Evolutionary conservation across 2,888 invertebrate species (phyloP).

Genomic region (Dasypogon diadema): DNA sequence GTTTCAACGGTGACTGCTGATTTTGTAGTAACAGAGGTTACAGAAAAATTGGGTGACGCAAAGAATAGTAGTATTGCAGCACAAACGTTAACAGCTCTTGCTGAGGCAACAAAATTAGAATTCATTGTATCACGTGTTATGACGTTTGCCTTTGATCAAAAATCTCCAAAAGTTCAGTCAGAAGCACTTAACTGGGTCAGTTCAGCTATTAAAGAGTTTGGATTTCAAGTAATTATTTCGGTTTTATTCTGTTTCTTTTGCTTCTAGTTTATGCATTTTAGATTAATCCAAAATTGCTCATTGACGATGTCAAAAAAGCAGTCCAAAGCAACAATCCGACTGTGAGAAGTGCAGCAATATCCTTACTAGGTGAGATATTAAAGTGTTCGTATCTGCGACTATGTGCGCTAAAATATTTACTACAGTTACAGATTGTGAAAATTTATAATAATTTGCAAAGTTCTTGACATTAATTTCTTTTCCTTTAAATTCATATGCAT

Average conservation of each 20-base stretch:
- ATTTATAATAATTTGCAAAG: not conserved
- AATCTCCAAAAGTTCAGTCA: slow-evolving; percentile 91
- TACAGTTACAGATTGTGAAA: not conserved
- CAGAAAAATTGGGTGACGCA: slow-evolving; percentile 86
- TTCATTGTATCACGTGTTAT: slow-evolving; percentile 79
- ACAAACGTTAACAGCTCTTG: slow-evolving; percentile 77
- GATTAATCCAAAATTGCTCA: slow-evolving; percentile 79
- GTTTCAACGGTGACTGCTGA: slow-evolving; percentile 81
- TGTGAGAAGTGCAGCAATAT: slow-evolving; percentile 82
- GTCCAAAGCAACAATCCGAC: slow-evolving; percentile 87
- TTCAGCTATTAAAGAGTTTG: slow-evolving; percentile 86
- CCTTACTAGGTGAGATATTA: slow-evolving; percentile 60
- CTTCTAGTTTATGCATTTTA: slow-evolving; percentile 62
- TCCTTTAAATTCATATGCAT: not conserved
- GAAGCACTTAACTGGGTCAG: slow-evolving; percentile 87
- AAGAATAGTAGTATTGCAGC: slow-evolving; percentile 79
- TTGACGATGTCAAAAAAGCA: slow-evolving; percentile 85
- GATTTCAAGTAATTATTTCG: slow-evolving; percentile 70
- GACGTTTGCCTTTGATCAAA: slow-evolving; percentile 84
- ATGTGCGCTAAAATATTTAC: too few species aligned
- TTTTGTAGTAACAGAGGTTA: slow-evolving; percentile 81
- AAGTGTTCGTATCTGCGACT: too few species aligned
- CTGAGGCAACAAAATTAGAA: slow-evolving; percentile 83
- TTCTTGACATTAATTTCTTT: not conserved
- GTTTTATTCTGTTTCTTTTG: slow-evolving; percentile 12